Percentiles rank a stretch among this genome's conserved stretches.
These are phyloP conservation scores for Natator depressus DNA, from an alignment of 2,113 vertebrate species.

Conservation along the genomic window DNA sequence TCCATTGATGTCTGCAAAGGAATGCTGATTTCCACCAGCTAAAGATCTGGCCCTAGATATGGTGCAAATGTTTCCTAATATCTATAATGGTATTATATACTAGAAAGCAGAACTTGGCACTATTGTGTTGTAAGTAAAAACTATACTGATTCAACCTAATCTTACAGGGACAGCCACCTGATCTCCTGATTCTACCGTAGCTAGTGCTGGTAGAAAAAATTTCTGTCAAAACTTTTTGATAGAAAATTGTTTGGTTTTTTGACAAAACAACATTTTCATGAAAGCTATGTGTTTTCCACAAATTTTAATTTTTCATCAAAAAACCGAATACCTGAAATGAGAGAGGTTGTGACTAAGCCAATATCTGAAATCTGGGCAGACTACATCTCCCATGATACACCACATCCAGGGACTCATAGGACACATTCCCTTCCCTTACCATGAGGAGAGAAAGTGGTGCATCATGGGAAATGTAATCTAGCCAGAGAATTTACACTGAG, in stretches of 20 bases:
- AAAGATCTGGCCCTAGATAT: background rate
- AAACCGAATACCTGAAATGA: background rate
- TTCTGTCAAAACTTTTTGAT: constrained; percentile 44
- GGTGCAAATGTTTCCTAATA: accelerated
- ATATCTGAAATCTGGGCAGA: background rate
- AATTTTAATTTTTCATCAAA: background rate
- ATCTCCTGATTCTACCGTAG: background rate
- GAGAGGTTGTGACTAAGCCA: background rate
- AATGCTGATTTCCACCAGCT: background rate
- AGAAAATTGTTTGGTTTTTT: background rate
- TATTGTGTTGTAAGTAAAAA: background rate
- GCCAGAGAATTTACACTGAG: background rate
- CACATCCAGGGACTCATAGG: background rate
- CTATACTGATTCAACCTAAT: constrained; percentile 24
- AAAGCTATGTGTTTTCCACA: background rate
- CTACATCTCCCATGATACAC: background rate
- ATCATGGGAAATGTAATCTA: background rate
- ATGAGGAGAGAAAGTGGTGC: background rate
- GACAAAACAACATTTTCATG: constrained; percentile 25
- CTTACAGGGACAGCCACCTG: background rate
- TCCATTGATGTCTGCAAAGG: accelerated
- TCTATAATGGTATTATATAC: background rate
- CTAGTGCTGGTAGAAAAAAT: constrained; percentile 50
- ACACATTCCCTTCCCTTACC: background rate
- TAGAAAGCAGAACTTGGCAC: background rate